phyloP scores from a whole-genome alignment of 2,888 invertebrate genomes.

The Orthosia cruda region DNA sequence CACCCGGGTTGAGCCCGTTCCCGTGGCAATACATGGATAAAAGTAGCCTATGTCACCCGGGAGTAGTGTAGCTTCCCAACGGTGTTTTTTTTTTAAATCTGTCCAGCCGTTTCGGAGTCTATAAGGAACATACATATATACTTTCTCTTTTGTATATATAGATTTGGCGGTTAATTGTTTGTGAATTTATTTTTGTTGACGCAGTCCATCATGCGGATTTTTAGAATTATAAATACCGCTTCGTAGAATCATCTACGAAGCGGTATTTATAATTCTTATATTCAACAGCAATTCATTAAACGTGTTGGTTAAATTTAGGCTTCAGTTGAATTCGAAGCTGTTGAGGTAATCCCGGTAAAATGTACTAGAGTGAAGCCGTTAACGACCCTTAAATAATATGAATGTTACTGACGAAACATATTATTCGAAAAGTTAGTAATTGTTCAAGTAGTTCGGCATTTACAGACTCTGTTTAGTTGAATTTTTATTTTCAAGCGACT shows the following conservation, averaged over 20 bases:
- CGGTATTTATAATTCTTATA: not conserved
- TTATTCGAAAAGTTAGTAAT: slow-evolving; percentile 18
- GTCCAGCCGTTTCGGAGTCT: too few species aligned
- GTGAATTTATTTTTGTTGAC: not conserved
- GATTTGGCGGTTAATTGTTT: not conserved
- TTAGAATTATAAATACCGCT: too few species aligned
- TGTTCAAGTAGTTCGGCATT: not conserved
- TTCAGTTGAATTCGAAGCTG: slow-evolving; percentile 12
- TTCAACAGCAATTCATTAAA: not conserved
- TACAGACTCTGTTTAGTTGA: not conserved
- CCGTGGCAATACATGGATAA: too few species aligned
- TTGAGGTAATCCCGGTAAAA: slow-evolving; percentile 23
- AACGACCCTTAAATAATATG: slow-evolving; percentile 23
- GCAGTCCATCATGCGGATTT: not conserved
- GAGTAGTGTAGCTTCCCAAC: too few species aligned
- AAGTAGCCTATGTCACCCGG: too few species aligned
- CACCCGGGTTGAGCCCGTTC: too few species aligned
- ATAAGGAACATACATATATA: too few species aligned
- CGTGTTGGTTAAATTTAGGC: not conserved
- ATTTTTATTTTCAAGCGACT: not conserved
- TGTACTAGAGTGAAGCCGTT: slow-evolving; percentile 19
- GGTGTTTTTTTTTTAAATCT: too few species aligned
- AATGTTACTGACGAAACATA: slow-evolving; percentile 20
- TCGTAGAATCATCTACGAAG: too few species aligned
- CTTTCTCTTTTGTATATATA: too few species aligned